Base-by-base conservation (phyloP, 92 coral and sea anemone genomes). In the Paramuricea clavata region DNA sequence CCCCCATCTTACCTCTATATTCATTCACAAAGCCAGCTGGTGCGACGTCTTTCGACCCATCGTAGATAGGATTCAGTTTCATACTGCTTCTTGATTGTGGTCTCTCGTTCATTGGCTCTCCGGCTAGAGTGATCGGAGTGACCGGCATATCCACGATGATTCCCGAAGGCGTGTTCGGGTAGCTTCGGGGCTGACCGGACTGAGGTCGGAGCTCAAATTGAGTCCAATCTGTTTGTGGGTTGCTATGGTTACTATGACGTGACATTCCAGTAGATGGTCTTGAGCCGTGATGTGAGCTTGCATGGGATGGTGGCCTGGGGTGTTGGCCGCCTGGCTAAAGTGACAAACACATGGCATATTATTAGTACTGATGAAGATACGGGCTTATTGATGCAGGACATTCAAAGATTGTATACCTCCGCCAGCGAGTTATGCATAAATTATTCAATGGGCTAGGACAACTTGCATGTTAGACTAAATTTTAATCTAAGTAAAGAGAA, bases 241-340 rank as follows among this genome's bases (percentile, higher is more conserved):
- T 54, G 22, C 62, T 54, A 21, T 54, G 26, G 27, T 9, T 54
- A 21, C 62, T 54, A 9, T 30, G 41, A 35, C 23, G 74, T 17
- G 74, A 67, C n/a, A 35, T 16, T 12, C 42, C 82, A 50, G 82
- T 49, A n/a, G 82, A 28, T 42, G 65, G 82, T 23, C 82, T 76
- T 49, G 82, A 76, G 17, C 8, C 41, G 62, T n/a, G 62, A 16
- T 23, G 60, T 39, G 81, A 74, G 25, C 12, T 39, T 12, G 21
- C 15, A 36, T 54, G 22, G 1, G 79, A 42, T 73, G 56, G 33
- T 42, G 79, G 79, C 49, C 79, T 2, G 1, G 59, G 32, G 60
- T 30, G 30, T 7, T 36, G 76, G 32, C 15, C 12, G 17, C 74
- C 39, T 68, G 22, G 39, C 74, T 68, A 36, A 6, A 30, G 7